A percentile compares a stretch with the other conserved stretches of the same genome.
Evolutionary conservation across 2,888 invertebrate genomes (phyloP).

Genomic region (Selenia dentaria): DNA sequence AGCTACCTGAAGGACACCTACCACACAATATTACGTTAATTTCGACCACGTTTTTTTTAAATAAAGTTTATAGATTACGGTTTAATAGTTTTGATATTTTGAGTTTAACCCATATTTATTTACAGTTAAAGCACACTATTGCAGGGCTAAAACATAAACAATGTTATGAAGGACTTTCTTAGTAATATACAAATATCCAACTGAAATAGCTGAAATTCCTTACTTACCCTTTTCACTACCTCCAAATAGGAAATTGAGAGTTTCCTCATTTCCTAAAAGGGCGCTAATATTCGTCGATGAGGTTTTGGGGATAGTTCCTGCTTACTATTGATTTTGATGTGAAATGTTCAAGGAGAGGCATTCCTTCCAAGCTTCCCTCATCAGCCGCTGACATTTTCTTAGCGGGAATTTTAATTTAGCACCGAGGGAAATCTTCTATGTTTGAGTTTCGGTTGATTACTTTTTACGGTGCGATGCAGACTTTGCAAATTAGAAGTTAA

Average conservation of each 20-base stretch:
- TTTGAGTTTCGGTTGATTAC: slow-evolving; percentile 26
- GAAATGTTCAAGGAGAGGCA: slow-evolving; percentile 30
- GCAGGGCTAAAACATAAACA: too few species aligned
- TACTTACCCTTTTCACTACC: slow-evolving; percentile 38
- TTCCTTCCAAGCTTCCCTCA: slow-evolving; percentile 10
- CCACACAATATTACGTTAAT: too few species aligned
- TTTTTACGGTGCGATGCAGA: slow-evolving; percentile 18
- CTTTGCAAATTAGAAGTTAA: slow-evolving; percentile 8
- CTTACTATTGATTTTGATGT: slow-evolving; percentile 33
- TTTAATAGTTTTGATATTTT: too few species aligned
- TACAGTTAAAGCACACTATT: too few species aligned
- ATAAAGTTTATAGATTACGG: too few species aligned
- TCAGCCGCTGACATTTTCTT: slow-evolving; percentile 20
- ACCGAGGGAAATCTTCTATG: slow-evolving; percentile 24
- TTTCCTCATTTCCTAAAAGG: slow-evolving; percentile 47
- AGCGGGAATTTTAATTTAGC: slow-evolving; percentile 18
- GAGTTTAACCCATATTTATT: too few species aligned
- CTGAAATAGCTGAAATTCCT: slow-evolving; percentile 28
- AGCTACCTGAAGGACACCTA: too few species aligned
- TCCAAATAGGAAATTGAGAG: slow-evolving; percentile 34
- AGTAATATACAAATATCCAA: slow-evolving; percentile 19
- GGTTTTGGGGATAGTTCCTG: slow-evolving; percentile 32
- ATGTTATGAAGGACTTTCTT: too few species aligned
- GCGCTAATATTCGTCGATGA: slow-evolving; percentile 44
- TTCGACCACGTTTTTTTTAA: too few species aligned